These are phyloP conservation scores for Synaphobranchus kaupii DNA, from an alignment of 2,797 vertebrate genomes.

Conservation along the genomic window DNA sequence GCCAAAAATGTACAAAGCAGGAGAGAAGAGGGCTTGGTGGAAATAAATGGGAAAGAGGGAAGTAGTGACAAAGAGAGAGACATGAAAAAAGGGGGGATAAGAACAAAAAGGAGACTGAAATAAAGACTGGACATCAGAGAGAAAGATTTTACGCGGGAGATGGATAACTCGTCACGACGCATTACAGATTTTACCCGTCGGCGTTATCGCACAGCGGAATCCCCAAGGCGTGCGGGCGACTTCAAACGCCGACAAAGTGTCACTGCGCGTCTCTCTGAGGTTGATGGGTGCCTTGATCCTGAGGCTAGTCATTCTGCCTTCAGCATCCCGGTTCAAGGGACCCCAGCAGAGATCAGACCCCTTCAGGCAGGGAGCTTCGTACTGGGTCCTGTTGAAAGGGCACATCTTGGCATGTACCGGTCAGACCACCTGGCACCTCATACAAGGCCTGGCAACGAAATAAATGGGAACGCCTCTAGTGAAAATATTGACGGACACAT, in stretches of 20 bases:
- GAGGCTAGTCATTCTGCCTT: neutral
- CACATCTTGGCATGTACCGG: neutral
- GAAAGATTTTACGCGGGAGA: neutral
- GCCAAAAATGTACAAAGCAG: neutral
- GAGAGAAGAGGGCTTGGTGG: neutral
- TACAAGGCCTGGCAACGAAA: neutral
- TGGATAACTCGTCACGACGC: neutral
- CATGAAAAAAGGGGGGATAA: neutral
- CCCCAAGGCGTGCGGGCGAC: neutral
- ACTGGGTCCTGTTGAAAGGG: neutral
- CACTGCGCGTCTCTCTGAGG: too few relatives aligned
- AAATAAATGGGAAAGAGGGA: neutral
- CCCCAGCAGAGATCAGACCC: neutral
- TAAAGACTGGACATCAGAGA: neutral
- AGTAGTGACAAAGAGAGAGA: neutral
- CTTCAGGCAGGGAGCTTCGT: constrained; percentile 16
- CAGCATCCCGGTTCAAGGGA: neutral
- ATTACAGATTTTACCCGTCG: neutral
- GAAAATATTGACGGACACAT: neutral
- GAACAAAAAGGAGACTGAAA: neutral
- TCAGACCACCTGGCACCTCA: neutral
- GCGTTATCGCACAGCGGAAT: neutral
- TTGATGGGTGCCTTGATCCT: constrained; percentile 19
- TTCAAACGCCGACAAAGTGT: neutral
- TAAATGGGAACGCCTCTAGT: too few relatives aligned